phyloP scores from a whole-genome alignment of 2,797 vertebrate genomes.

The Mionectes olivaceus region DNA sequence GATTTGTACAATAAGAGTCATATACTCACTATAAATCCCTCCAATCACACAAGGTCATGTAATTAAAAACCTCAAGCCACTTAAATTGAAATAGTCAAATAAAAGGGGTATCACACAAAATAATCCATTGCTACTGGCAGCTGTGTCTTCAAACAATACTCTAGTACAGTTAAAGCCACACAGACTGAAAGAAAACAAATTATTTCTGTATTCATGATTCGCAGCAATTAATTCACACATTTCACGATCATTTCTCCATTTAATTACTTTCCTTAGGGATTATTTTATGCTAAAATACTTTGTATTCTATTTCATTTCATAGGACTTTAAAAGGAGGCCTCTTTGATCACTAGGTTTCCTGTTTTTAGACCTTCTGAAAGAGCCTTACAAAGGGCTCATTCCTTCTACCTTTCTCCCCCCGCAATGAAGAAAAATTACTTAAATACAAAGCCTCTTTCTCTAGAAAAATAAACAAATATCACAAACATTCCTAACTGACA shows the following conservation, averaged over 20 bases:
- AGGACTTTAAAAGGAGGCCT: neutral
- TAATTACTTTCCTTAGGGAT: neutral
- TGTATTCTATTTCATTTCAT: neutral
- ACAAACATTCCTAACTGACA: neutral
- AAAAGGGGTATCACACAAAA: neutral
- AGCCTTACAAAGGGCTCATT: neutral
- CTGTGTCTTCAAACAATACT: neutral
- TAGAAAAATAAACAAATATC: neutral
- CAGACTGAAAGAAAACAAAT: neutral
- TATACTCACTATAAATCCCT: neutral
- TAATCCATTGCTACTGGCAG: neutral
- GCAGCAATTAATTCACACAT: neutral
- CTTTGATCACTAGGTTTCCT: neutral
- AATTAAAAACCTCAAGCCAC: neutral
- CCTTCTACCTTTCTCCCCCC: neutral
- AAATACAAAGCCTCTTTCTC: neutral
- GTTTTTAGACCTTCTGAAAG: neutral
- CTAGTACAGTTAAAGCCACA: neutral
- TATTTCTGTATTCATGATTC: neutral
- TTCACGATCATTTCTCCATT: neutral
- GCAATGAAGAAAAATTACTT: neutral
- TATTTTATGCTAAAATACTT: neutral
- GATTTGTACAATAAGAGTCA: neutral
- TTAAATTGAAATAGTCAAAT: neutral
- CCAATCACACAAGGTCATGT: neutral